phyloP scores from a whole-genome alignment of 2,113 vertebrate genomes.

The Psilopogon haemacephalus region DNA sequence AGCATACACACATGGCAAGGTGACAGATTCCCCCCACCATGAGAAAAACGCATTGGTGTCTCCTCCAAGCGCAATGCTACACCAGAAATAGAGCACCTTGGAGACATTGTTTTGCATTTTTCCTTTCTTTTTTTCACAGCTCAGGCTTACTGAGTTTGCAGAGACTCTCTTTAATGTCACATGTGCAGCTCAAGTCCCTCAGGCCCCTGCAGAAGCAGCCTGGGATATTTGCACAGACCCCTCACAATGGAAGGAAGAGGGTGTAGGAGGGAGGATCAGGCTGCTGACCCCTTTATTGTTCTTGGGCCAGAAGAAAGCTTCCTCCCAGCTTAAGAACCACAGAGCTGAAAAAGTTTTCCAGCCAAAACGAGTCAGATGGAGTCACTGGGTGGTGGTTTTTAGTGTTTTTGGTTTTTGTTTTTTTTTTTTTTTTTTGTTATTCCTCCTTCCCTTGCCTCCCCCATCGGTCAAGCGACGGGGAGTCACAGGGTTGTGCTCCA shows the following conservation, averaged over 20 bases:
- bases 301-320: conserved; percentile 81
- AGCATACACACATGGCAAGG: fast-evolving
- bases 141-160: neutral
- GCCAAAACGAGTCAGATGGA: conserved; percentile 65
- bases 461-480: conserved; percentile 33
- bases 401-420: too few relatives aligned
- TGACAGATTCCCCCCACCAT: neutral
- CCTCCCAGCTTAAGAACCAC: conserved; percentile 71
- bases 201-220: conserved; percentile 40
- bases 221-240: conserved; percentile 69
- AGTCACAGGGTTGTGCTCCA: conserved; percentile 68
- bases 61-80: neutral
- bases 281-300: conserved; percentile 87
- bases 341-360: conserved; percentile 62
- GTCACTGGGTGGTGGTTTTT: conserved; percentile 56
- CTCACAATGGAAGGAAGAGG: conserved; percentile 91
- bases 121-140: neutral
- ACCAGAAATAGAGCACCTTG: neutral
- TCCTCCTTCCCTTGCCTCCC: conserved; percentile 46
- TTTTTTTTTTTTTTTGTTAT: conserved; percentile 12
- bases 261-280: conserved; percentile 80
- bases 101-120: neutral
- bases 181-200: conserved; percentile 7
- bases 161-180: conserved; percentile 35
- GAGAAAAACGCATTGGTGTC: neutral